Conservation (phyloP, 2,888 invertebrate genomes). For the Chaetogeoica ovagalla region DNA sequence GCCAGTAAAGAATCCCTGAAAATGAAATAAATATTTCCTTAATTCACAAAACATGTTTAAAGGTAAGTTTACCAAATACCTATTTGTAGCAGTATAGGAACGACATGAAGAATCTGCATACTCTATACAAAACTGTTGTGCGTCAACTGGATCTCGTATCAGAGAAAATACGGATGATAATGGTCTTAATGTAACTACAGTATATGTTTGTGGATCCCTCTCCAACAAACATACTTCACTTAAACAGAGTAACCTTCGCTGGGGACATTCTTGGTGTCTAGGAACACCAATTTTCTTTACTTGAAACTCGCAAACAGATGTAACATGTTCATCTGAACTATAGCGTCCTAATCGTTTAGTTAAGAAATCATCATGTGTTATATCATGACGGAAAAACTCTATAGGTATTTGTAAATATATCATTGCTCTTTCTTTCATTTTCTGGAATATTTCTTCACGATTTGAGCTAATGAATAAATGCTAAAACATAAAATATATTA, state of each 20-base stretch:
- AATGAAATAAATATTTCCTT: constrained; percentile 49
- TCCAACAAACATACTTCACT: constrained; percentile 95
- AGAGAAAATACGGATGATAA: constrained; percentile 86
- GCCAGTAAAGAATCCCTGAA: constrained; percentile 91
- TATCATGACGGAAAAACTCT: constrained; percentile 79
- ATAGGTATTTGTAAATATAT: constrained; percentile 81
- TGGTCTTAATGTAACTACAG: constrained; percentile 83
- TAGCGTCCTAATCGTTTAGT: constrained; percentile 88
- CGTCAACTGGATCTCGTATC: constrained; percentile 84
- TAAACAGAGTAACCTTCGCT: constrained; percentile 86
- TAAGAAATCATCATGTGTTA: constrained; percentile 84
- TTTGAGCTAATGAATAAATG: constrained; percentile 87
- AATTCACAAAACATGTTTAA: constrained; percentile 4
- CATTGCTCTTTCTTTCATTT: constrained; percentile 80
- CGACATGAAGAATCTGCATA: constrained; percentile 89
- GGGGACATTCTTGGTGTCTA: constrained; percentile 76
- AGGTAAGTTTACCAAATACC: constrained; percentile 62
- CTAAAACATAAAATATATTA: constrained; percentile 58
- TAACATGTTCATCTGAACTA: constrained; percentile 93
- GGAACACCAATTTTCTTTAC: constrained; percentile 87
- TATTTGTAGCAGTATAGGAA: constrained; percentile 88
- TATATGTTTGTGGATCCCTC: constrained; percentile 95
- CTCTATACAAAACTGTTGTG: constrained; percentile 91
- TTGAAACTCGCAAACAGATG: constrained; percentile 93
- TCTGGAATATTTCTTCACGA: constrained; percentile 83